phyloP scores from a whole-genome alignment of 2,888 invertebrate genomes.

The Agonopterix heracliana region DNA sequence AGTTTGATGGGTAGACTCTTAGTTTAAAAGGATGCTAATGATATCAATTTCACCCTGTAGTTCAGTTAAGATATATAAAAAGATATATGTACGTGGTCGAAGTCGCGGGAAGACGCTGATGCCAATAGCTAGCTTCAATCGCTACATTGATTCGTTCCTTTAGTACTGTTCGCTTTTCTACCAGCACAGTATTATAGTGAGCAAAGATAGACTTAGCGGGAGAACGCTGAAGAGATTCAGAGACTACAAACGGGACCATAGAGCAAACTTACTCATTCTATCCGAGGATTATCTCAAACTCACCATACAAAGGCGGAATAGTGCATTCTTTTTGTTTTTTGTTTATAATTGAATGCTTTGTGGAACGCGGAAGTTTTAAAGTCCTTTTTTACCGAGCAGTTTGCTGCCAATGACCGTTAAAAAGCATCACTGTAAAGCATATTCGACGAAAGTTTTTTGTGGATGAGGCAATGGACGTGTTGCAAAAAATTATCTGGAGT shows the following conservation, averaged over 20 bases:
- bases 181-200: no score
- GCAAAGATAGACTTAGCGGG: no score
- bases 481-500: no score
- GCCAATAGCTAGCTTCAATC: no score
- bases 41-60: no score
- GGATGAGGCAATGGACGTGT: constrained; percentile 13
- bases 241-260: constrained; percentile 9
- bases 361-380: constrained; percentile 38
- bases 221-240: background rate
- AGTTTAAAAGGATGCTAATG: no score
- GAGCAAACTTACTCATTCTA: constrained; percentile 3
- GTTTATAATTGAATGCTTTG: constrained; percentile 60
- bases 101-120: no score
- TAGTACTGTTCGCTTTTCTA: background rate
- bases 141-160: no score
- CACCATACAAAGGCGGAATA: background rate
- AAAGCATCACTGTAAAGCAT: constrained; percentile 18
- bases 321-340: constrained; percentile 46
- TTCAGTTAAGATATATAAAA: no score
- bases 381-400: constrained; percentile 28
- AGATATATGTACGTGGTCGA: no score
- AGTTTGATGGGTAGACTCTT: no score
- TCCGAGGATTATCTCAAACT: constrained; percentile 8
- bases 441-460: constrained; percentile 1
- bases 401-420: constrained; percentile 41